Conservation (phyloP, 2,113 vertebrate genomes). For the Calypte anna region DNA sequence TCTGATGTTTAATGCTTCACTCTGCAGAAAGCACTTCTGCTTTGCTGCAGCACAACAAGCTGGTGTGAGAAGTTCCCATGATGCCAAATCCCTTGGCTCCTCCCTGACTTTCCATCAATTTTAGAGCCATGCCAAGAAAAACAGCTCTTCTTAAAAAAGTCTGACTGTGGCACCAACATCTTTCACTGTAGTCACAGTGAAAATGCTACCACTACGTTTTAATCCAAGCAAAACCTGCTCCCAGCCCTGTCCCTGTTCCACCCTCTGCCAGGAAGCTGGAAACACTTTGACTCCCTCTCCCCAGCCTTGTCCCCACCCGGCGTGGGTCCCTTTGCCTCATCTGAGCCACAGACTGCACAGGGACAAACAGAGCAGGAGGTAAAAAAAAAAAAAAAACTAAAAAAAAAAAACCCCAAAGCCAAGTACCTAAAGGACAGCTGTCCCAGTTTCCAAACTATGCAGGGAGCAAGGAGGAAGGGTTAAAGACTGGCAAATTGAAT, state of each 20-base stretch:
- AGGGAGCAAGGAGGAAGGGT: neutral
- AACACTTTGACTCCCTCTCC: neutral
- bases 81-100: constrained; percentile 29
- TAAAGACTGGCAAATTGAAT: constrained; percentile 36
- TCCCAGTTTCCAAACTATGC: neutral
- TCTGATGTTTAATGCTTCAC: neutral
- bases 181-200: rapidly evolving
- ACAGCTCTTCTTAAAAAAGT: neutral
- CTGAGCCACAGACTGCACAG: neutral
- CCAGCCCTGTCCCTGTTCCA: neutral
- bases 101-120: constrained; percentile 34
- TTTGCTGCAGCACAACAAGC: neutral
- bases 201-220: neutral
- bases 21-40: constrained; percentile 15
- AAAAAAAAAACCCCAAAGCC: neutral
- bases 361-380: neutral
- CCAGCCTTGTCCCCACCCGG: neutral
- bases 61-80: constrained; percentile 11
- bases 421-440: constrained; percentile 1
- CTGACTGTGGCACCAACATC: neutral
- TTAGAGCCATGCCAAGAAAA: constrained; percentile 23
- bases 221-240: constrained; percentile 20
- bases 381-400: neutral
- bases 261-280: neutral
- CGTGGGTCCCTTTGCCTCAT: neutral